These are phyloP conservation scores for Chymomyza procnemis DNA, from an alignment of 2,888 invertebrate species.

Conservation along the genomic window DNA sequence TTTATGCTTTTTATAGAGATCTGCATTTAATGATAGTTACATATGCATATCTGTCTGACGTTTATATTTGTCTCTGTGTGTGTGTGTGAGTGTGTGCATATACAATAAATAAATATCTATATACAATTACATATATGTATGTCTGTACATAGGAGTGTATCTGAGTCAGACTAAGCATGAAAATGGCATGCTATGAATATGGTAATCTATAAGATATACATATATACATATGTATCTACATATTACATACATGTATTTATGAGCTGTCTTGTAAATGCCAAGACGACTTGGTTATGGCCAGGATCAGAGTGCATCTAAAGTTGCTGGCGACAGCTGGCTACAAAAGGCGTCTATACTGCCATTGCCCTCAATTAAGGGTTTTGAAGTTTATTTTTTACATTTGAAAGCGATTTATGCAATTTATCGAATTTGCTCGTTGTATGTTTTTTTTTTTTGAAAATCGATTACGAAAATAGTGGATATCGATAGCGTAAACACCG, in stretches of 20 bases:
- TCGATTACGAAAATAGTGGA: no score
- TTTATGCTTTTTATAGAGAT: constrained; percentile 62
- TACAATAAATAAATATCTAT: neutral
- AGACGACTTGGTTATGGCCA: neutral
- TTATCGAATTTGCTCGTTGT: no score
- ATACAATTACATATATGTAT: neutral
- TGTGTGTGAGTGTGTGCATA: neutral
- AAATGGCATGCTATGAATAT: constrained; percentile 35
- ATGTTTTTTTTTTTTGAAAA: no score
- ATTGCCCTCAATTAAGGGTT: neutral
- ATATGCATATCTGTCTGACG: neutral
- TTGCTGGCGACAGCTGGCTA: neutral
- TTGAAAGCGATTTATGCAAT: no score
- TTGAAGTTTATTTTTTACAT: no score
- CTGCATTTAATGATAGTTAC: constrained; percentile 64
- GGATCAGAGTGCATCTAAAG: neutral
- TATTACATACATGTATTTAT: neutral
- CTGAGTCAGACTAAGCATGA: constrained; percentile 13
- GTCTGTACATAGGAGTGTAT: constrained; percentile 1
- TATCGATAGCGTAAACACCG: no score
- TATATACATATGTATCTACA: neutral
- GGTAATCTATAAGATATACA: constrained; percentile 59
- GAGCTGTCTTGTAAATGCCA: neutral
- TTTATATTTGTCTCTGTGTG: neutral
- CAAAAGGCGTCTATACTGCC: neutral